Base-by-base conservation (phyloP, 2,113 vertebrate species). In the Malurus cyaneus region DNA sequence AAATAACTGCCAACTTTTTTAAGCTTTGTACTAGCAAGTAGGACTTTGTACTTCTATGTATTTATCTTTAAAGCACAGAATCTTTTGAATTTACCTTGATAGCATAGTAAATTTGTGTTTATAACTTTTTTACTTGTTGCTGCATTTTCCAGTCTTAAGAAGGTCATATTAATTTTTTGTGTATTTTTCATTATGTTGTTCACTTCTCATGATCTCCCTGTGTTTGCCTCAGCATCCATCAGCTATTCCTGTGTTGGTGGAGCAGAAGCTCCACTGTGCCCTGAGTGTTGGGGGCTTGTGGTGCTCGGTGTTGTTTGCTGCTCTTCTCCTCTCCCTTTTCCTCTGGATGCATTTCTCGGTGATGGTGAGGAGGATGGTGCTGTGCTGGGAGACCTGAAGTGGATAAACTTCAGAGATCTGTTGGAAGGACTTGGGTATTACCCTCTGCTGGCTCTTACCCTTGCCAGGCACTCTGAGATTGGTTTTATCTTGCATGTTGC, bases 231-330 rank as follows among this genome's bases (percentile, higher is more conserved):
- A 7, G 2, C 0, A 1, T 41, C 11, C 19, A 15, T 64, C 6
- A 31, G 24, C 24, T 57, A 0, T 19, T 34, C 56, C 56, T 49
- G 6, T 60, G 21, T 39, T 74, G 77, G 41, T 44, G 28, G 17
- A 47, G 70, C 36, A 69, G 65, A 28, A 78, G 15, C 56, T 80
- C 26, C 24, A 5, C 14, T 1, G 17, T 4, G 26, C 32, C 52
- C 42, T 29, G 12, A 29, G 8, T 2, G 6, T 4, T 53, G 54
- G 32, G 77, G 76, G 2, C 13, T 65, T 8, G 1, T 0, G 3
- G 3, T 64, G 46, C 50, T 57, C n/a, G 28, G 32, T 54, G 47
- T 4, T n/a, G 7, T 57, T 19, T 60, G 4, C 18, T 57, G 23
- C 73, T 46, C 17, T 41, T 23, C 54, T 50, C 53, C 28, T 70